phyloP scores from a whole-genome alignment of 2,113 vertebrate genomes.

The Daubentonia madagascariensis region DNA sequence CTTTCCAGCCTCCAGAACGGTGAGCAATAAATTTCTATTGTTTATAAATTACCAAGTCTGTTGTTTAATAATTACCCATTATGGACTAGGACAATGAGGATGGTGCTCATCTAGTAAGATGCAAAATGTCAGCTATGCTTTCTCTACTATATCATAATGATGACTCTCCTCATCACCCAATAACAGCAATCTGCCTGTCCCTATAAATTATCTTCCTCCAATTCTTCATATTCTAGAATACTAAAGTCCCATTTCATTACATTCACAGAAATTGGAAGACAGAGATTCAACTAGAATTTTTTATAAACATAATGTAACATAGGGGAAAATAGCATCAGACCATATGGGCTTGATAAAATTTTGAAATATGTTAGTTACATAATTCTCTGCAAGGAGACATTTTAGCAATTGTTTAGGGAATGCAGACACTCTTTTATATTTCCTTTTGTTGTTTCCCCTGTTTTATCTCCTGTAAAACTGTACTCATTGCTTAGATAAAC shows the following conservation, averaged over 20 bases:
- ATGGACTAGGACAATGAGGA: neutral
- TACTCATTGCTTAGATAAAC: neutral
- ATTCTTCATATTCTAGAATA: neutral
- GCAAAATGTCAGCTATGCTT: neutral
- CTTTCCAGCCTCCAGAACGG: neutral
- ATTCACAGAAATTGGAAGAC: neutral
- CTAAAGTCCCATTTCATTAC: neutral
- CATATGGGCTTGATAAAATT: neutral
- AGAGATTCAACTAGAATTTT: neutral
- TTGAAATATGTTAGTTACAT: neutral
- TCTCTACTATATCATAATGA: neutral
- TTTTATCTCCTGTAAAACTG: slow-evolving; percentile 8
- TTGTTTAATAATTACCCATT: neutral
- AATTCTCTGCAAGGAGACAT: neutral
- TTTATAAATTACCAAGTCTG: neutral
- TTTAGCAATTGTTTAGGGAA: neutral
- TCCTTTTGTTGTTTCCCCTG: neutral
- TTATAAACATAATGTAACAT: neutral
- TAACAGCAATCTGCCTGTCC: neutral
- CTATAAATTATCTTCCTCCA: neutral
- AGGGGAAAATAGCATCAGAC: neutral
- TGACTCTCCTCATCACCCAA: neutral
- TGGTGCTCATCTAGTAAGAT: neutral
- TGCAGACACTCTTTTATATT: neutral
- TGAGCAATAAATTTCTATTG: neutral